Evolutionary conservation across 2,888 invertebrate species (phyloP).

Genomic region (Lydus trimaculatus): DNA sequence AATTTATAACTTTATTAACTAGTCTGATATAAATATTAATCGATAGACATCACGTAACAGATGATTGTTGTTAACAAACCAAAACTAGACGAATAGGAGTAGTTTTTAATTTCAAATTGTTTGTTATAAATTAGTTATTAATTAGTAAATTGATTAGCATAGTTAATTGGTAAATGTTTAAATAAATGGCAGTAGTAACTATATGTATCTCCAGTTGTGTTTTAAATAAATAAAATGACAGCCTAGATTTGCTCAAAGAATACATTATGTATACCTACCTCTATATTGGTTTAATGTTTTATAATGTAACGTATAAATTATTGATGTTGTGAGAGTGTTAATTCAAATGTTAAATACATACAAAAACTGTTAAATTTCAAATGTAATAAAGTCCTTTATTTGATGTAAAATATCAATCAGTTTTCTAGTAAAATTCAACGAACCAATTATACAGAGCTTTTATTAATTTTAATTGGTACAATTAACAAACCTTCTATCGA

Average conservation of each 20-base stretch:
- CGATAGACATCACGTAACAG: background rate
- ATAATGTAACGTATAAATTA: background rate
- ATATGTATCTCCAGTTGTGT: too few species aligned
- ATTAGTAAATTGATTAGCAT: background rate
- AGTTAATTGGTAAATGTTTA: too few species aligned
- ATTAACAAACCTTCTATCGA: background rate
- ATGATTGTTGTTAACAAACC: background rate
- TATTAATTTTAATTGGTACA: conserved; percentile 1
- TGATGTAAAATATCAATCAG: background rate
- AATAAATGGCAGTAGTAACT: too few species aligned
- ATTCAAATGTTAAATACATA: background rate
- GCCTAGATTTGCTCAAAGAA: background rate
- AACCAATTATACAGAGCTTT: conserved; percentile 1
- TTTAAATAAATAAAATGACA: background rate
- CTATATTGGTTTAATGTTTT: too few species aligned
- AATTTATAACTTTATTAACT: conserved; percentile 7
- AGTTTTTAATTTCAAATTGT: background rate
- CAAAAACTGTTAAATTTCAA: background rate
- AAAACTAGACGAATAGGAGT: background rate
- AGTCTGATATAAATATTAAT: background rate
- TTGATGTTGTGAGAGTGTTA: background rate
- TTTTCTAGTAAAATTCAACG: background rate
- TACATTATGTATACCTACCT: too few species aligned
- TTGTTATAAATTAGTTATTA: background rate
- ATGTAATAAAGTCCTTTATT: background rate